Evolutionary conservation across 2,797 vertebrate species (phyloP), one percentile per base, ranked within the genome.

Genomic region (Chrysocyon brachyurus): DNA sequence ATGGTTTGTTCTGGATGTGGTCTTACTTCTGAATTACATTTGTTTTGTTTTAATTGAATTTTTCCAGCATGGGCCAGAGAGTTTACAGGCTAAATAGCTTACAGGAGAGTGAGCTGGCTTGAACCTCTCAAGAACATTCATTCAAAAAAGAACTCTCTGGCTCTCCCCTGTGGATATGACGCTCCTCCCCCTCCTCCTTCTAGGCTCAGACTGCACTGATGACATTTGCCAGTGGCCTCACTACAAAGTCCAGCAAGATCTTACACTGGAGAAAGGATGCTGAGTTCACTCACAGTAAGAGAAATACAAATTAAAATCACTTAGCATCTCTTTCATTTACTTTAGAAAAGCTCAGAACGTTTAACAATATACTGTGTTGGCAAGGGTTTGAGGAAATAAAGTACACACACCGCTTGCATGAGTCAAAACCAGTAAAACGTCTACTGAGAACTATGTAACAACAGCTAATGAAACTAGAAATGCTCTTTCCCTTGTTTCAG

Each of bases 1-100:
- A 85, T 93, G 88, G 49, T 84, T 94, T 96, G 59, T 66, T 87
- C 81, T 95, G 28, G 70, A 95, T 96, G 84, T 92, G 93, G 70
- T 94, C 96, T 97, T 93, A 87, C 89, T 96, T 96, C 94, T 96
- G 83, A 97, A 97, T 96, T 87, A 95, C 88, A 97, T 85, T 97
- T 96, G 83, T 88, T 97, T 92, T 96, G 56, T 94, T 96, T 97
- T 87, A 91, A 97, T 33, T 97, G 72, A 91, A 91, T 66, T 93
- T 96, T 94, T 90, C 96, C 90, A 96, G 75, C 78, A 81, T 96
- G 52, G 77, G 91, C 36, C 79, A 92, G 73, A 96, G 12, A 57
- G 33, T 96, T 95, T 92, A 91, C 33, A 92, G 77, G 64, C 75
- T 95, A 87, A 96, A 87, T 6, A 94, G 89, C 40, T 89, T 93